phyloP scores from a whole-genome alignment of 1,140 invertebrate species.

The Calycopis cecrops region DNA sequence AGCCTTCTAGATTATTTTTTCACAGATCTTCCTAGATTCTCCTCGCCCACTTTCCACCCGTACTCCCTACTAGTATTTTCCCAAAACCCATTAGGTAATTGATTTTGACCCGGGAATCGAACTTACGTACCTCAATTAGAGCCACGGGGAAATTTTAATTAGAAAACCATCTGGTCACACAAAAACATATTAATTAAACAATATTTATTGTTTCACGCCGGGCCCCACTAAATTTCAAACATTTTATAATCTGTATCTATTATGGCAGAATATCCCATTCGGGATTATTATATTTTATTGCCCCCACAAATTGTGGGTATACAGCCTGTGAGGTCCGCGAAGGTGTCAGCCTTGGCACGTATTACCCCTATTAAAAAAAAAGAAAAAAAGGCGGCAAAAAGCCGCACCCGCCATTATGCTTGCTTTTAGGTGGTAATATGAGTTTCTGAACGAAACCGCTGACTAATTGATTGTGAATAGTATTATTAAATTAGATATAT shows the following conservation, averaged over 20 bases:
- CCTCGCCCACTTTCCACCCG: no score
- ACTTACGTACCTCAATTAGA: no score
- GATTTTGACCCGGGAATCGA: no score
- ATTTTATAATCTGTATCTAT: slow-evolving; percentile 25
- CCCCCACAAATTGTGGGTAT: slow-evolving; percentile 57
- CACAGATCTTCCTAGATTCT: no score
- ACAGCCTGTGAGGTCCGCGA: slow-evolving; percentile 62
- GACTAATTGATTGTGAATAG: slow-evolving; percentile 69
- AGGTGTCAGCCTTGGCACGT: slow-evolving; percentile 66
- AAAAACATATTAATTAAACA: not conserved
- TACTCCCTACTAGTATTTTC: no score
- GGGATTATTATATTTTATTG: slow-evolving; percentile 65
- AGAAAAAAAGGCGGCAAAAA: slow-evolving; percentile 55
- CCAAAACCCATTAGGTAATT: no score
- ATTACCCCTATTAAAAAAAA: slow-evolving; percentile 58
- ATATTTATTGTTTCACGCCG: slow-evolving; percentile 11
- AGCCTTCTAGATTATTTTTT: no score
- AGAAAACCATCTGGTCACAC: not conserved
- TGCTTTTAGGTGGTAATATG: slow-evolving; percentile 56
- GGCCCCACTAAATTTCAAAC: slow-evolving; percentile 12
- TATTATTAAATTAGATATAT: slow-evolving; percentile 52
- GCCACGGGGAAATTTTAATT: not conserved
- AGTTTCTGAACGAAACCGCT: slow-evolving; percentile 55
- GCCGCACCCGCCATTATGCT: slow-evolving; percentile 49
- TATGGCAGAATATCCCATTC: slow-evolving; percentile 24